phyloP scores from a whole-genome alignment of 2,888 invertebrate species.

The Idaea biselata region DNA sequence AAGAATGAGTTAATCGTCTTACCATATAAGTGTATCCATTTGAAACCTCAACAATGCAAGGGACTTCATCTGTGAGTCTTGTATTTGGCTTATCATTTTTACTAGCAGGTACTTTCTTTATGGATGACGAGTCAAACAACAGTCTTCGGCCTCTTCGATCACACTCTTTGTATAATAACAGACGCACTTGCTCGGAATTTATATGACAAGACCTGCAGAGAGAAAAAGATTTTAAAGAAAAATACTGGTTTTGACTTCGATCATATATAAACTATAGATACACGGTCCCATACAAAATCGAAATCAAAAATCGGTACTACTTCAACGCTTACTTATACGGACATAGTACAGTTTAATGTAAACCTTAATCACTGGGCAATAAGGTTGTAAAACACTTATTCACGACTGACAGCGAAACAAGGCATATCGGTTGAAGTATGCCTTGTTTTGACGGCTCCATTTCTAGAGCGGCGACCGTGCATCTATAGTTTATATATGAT shows the following conservation, averaged over 20 bases:
- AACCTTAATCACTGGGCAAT: no score
- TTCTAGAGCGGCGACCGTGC: no score
- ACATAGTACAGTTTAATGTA: no score
- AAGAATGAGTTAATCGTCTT: slow-evolving; percentile 35
- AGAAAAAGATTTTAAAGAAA: background rate
- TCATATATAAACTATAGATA: no score
- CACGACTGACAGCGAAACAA: no score
- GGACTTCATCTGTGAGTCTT: slow-evolving; percentile 49
- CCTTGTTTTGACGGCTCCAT: no score
- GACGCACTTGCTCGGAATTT: slow-evolving; percentile 87
- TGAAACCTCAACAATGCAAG: slow-evolving; percentile 81
- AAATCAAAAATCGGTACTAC: no score
- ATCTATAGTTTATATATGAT: no score
- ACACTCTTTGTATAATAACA: slow-evolving; percentile 92
- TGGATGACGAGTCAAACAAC: slow-evolving; percentile 89
- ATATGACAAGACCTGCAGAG: slow-evolving; percentile 80
- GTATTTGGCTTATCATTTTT: slow-evolving; percentile 64
- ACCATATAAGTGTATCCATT: slow-evolving; percentile 85
- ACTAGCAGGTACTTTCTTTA: slow-evolving; percentile 79
- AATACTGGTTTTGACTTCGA: background rate
- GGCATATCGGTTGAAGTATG: no score
- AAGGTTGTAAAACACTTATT: no score
- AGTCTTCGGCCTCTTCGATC: slow-evolving; percentile 90
- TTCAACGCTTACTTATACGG: no score
- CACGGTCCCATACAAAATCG: no score